These are phyloP conservation scores for Paracentrotus lividus DNA, from an alignment of 53 echinoderm and acorn worm genomes.

Conservation along the genomic window DNA sequence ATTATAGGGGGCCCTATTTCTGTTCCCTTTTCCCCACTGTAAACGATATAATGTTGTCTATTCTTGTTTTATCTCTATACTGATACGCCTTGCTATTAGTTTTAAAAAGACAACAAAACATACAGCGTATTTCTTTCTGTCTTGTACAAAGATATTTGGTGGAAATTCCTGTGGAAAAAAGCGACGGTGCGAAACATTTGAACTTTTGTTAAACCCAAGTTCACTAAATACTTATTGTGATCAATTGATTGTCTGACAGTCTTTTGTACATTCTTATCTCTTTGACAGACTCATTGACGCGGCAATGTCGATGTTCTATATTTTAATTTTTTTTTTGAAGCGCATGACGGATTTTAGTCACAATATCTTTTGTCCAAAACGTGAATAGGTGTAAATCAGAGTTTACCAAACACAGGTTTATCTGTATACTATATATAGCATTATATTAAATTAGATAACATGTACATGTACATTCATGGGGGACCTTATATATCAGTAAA, in stretches of 20 bases:
- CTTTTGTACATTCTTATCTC: neutral
- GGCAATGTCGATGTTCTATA: neutral
- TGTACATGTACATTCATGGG: too few species aligned
- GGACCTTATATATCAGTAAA: too few species aligned
- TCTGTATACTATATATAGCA: neutral
- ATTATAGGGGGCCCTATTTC: too few species aligned
- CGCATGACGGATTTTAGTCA: neutral
- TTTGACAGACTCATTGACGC: neutral
- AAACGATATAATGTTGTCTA: neutral
- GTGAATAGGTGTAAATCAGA: neutral
- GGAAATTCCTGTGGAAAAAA: neutral
- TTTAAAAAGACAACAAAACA: neutral
- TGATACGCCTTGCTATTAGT: neutral
- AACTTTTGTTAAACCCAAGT: constrained; percentile 5
- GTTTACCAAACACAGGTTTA: neutral
- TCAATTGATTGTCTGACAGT: neutral
- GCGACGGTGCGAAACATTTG: constrained; percentile 11
- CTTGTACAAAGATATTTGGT: neutral
- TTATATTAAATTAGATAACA: too few species aligned
- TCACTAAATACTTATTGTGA: neutral
- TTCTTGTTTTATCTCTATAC: neutral
- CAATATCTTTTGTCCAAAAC: neutral
- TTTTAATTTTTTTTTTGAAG: too few species aligned
- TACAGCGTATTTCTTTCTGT: neutral
- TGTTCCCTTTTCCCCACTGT: too few species aligned